phyloP scores from a whole-genome alignment of 30 jellyfish, hydroid and myxozoan species.

The Hydractinia symbiolongicarpus region DNA sequence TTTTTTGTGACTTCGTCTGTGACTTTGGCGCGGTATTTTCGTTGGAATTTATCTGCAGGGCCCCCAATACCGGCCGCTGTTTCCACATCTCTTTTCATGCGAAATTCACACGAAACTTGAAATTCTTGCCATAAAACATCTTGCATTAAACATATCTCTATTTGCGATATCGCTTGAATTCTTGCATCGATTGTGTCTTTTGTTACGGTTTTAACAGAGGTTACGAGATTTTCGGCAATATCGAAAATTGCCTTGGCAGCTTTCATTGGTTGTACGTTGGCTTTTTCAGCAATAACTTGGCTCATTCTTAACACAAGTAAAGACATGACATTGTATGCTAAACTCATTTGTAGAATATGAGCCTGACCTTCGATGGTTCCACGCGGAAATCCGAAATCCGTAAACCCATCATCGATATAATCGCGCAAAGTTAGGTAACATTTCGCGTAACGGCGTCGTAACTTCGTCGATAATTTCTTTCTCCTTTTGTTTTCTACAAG shows the following conservation, averaged over 20 bases:
- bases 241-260: conserved; percentile 29
- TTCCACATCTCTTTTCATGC: conserved; percentile 19
- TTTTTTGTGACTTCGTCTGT: conserved; percentile 26
- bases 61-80: conserved; percentile 35
- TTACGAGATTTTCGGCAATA: conserved; percentile 31
- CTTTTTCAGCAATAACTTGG: conserved; percentile 16
- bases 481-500: background rate
- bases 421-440: conserved; percentile 21
- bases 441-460: conserved; percentile 15
- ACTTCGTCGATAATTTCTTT: background rate
- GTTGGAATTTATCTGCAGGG: conserved; percentile 12
- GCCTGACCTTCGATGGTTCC: conserved; percentile 31
- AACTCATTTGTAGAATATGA: conserved; percentile 20
- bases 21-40: conserved; percentile 33
- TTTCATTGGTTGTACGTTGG: background rate
- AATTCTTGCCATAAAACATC: conserved; percentile 25
- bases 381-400: conserved; percentile 35
- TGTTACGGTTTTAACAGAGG: conserved; percentile 9
- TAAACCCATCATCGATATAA: conserved; percentile 18
- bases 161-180: conserved; percentile 29
- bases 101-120: conserved; percentile 32
- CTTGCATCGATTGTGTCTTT: conserved; percentile 30
- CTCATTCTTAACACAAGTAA: conserved; percentile 21
- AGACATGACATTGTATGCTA: conserved; percentile 35
- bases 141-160: conserved; percentile 31